Conservation (phyloP, 2,797 vertebrate genomes). For the Natrix natrix region DNA sequence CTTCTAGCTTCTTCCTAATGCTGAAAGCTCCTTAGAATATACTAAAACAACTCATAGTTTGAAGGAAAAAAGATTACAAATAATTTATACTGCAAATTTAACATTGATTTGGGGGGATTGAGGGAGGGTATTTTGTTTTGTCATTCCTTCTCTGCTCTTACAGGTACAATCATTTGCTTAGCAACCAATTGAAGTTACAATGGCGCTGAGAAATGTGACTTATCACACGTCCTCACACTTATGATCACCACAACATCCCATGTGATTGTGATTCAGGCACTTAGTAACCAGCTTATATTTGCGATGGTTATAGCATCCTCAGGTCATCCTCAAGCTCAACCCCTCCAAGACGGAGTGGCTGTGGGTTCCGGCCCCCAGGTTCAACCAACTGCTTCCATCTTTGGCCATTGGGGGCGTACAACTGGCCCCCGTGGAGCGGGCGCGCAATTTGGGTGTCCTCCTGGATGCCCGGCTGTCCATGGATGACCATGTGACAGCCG, state of each 20-base stretch:
- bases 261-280: neutral
- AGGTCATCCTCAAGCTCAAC: too few species aligned
- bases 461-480: too few species aligned
- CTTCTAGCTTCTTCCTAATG: neutral
- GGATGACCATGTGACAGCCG: too few species aligned
- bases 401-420: too few species aligned
- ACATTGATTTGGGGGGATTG: neutral
- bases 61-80: neutral
- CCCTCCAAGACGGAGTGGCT: too few species aligned
- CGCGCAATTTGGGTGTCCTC: too few species aligned
- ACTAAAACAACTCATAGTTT: neutral
- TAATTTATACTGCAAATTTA: neutral
- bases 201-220: neutral
- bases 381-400: too few species aligned
- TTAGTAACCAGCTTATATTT: neutral
- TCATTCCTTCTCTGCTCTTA: neutral
- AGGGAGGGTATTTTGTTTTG: neutral
- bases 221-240: neutral
- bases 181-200: neutral
- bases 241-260: neutral
- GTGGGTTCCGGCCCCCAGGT: too few species aligned
- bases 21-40: neutral
- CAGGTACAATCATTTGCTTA: neutral
- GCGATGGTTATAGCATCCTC: neutral
- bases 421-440: too few species aligned